Percentiles rank a stretch among this genome's conserved stretches.
phyloP scores from a whole-genome alignment of 2,888 invertebrate genomes.

The Drosophila pseudotakahashii region DNA sequence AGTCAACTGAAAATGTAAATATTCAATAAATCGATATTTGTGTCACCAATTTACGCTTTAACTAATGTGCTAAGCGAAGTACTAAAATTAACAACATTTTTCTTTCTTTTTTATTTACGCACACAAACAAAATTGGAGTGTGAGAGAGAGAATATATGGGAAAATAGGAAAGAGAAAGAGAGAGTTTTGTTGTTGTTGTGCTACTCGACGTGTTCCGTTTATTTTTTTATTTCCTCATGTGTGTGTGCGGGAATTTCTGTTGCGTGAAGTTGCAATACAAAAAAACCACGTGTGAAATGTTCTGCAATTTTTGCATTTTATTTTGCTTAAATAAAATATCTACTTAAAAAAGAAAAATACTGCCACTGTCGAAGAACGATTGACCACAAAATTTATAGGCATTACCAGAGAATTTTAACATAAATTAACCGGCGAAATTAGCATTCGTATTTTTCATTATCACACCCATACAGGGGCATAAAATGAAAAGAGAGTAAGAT shows the following conservation, averaged over 20 bases:
- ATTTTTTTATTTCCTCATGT: slow-evolving; percentile 20
- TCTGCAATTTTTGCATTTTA: slow-evolving; percentile 38
- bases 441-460: slow-evolving; percentile 38
- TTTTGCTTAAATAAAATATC: background rate
- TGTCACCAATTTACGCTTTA: slow-evolving; percentile 42
- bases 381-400: slow-evolving; percentile 10
- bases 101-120: slow-evolving; percentile 12
- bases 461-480: slow-evolving; percentile 10
- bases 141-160: slow-evolving; percentile 8
- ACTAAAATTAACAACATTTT: slow-evolving; percentile 28
- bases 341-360: background rate
- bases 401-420: slow-evolving; percentile 18
- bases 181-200: slow-evolving; percentile 48
- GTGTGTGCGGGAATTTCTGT: slow-evolving; percentile 67
- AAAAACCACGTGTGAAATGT: slow-evolving; percentile 63
- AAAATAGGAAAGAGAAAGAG: slow-evolving; percentile 6
- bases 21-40: slow-evolving; percentile 32
- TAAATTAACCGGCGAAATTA: slow-evolving; percentile 42
- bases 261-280: slow-evolving; percentile 72
- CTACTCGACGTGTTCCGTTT: slow-evolving; percentile 38
- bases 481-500: slow-evolving; percentile 9
- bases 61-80: slow-evolving; percentile 48
- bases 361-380: background rate
- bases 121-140: slow-evolving; percentile 25
- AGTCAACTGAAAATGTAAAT: slow-evolving; percentile 1